phyloP scores from a whole-genome alignment of 2,113 vertebrate genomes.

The Parotia lawesii region DNA sequence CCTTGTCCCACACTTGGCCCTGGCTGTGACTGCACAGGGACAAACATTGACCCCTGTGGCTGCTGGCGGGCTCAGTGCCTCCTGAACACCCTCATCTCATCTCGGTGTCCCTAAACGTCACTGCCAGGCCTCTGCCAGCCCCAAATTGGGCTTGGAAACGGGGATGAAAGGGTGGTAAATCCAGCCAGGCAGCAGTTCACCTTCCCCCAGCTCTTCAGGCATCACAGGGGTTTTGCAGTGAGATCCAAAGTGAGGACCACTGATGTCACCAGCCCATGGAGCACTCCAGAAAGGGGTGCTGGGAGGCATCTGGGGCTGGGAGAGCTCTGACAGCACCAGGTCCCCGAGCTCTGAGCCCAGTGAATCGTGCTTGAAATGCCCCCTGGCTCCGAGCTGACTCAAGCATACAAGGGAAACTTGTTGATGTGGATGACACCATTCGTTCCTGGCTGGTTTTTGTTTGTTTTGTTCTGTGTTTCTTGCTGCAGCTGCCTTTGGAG shows the following conservation, averaged over 20 bases:
- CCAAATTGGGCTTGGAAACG: neutral
- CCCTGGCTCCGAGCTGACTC: conserved; percentile 33
- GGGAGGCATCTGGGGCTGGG: neutral
- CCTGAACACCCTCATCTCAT: neutral
- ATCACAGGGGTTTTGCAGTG: neutral
- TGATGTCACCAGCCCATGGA: neutral
- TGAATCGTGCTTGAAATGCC: conserved; percentile 35
- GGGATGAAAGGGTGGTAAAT: neutral
- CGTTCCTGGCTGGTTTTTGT: conserved; percentile 26
- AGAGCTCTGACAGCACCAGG: neutral
- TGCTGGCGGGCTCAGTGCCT: neutral
- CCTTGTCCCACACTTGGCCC: rapidly evolving
- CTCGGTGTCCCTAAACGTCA: neutral
- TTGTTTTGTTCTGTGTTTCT: neutral
- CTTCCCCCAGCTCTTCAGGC: neutral
- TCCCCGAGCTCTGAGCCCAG: neutral
- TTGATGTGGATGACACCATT: conserved; percentile 20
- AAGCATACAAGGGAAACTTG: conserved; percentile 6
- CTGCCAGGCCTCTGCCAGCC: neutral
- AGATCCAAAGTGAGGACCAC: neutral
- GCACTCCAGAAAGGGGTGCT: neutral
- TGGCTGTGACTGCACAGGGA: neutral
- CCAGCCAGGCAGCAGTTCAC: neutral
- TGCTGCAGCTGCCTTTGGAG: conserved; percentile 33
- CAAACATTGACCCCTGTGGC: rapidly evolving